Conservation (phyloP, 2,888 invertebrate genomes). For the Drosophila mimetica region DNA sequence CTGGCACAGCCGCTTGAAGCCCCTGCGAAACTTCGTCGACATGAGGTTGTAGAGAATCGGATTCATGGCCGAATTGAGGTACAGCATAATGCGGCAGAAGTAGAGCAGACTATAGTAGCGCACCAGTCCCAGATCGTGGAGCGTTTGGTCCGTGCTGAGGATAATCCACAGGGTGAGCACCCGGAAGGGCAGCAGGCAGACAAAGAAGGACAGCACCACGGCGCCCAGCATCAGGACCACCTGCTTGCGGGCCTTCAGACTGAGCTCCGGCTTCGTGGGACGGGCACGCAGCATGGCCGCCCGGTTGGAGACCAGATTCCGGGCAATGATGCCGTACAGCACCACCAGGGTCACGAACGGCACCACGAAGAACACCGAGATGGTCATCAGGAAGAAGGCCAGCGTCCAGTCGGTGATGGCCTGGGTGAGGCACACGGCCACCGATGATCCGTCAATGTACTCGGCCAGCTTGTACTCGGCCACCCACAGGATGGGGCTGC, state of each 20-base stretch:
- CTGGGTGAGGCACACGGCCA: conserved; percentile 91
- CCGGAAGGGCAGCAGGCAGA: conserved; percentile 94
- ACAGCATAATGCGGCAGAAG: conserved; percentile 93
- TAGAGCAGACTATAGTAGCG: conserved; percentile 93
- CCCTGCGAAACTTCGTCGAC: conserved; percentile 94
- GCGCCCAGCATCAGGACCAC: conserved; percentile 94
- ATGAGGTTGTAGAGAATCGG: conserved; percentile 96
- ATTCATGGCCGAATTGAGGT: conserved; percentile 95
- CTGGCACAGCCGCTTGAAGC: conserved; percentile 89
- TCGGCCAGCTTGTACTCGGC: conserved; percentile 89
- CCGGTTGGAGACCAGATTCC: conserved; percentile 90
- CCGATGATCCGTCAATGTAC: conserved; percentile 89
- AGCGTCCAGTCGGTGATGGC: conserved; percentile 91
- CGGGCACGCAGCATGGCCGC: conserved; percentile 88
- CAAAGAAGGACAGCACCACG: conserved; percentile 94
- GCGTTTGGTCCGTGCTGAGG: conserved; percentile 89
- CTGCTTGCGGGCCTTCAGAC: conserved; percentile 91
- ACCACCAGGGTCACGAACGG: conserved; percentile 92
- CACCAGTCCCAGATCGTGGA: conserved; percentile 89
- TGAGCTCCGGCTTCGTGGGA: conserved; percentile 89
- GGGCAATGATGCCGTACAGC: conserved; percentile 93
- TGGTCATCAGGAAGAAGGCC: conserved; percentile 91
- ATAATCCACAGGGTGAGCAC: conserved; percentile 93
- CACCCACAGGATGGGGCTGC: conserved; percentile 91
- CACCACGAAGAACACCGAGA: conserved; percentile 91